Conservation (phyloP, 2,888 invertebrate genomes). For the Caenorhabditis doughertyi region DNA sequence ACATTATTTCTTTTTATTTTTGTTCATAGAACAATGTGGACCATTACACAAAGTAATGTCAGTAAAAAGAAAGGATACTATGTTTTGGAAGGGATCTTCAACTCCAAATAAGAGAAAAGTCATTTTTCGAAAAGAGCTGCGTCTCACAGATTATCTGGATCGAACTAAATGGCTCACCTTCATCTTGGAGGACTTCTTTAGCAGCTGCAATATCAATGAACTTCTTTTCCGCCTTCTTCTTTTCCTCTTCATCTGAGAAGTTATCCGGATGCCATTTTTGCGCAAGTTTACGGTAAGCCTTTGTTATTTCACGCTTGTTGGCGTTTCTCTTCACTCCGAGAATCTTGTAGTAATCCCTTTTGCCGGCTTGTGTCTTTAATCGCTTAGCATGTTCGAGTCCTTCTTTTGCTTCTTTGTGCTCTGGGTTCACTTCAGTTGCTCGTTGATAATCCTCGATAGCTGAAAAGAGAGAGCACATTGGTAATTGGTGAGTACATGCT, state of each 20-base stretch:
- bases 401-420: conserved; percentile 90
- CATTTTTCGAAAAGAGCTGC: too few relatives aligned
- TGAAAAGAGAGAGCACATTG: conserved; percentile 82
- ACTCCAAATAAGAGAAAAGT: too few relatives aligned
- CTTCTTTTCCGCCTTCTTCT: conserved; percentile 91
- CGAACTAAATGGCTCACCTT: too few relatives aligned
- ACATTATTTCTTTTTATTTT: background rate
- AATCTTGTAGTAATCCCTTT: conserved; percentile 97
- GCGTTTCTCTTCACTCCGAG: conserved; percentile 92
- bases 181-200: conserved; percentile 92
- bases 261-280: conserved; percentile 99
- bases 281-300: conserved; percentile 96
- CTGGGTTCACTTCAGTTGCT: conserved; percentile 91
- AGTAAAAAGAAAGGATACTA: background rate
- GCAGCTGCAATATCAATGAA: conserved; percentile 99
- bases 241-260: conserved; percentile 89
- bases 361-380: conserved; percentile 93
- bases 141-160: too few relatives aligned
- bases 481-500: too few relatives aligned
- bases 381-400: conserved; percentile 93
- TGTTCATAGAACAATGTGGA: conserved; percentile 4
- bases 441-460: conserved; percentile 92
- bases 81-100: too few relatives aligned
- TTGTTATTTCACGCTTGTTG: conserved; percentile 93
- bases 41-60: background rate